phyloP scores from a whole-genome alignment of 2,888 invertebrate genomes.

The Hipparchia sbordonii region DNA sequence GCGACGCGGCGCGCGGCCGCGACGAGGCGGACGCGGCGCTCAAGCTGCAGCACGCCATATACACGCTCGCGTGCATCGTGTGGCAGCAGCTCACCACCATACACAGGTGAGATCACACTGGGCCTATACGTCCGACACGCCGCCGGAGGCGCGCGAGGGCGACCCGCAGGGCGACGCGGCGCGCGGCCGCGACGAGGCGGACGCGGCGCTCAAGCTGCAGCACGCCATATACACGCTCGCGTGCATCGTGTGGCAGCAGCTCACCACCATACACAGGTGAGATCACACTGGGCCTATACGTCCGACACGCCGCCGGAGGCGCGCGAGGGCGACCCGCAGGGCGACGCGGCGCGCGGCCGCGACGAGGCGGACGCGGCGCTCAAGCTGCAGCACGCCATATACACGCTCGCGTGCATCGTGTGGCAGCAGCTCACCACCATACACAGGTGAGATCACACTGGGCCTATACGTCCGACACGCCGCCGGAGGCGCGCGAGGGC shows the following conservation, averaged over 20 bases:
- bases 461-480: slow-evolving; percentile 62
- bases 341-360: slow-evolving; percentile 27
- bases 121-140: slow-evolving; percentile 60
- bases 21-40: slow-evolving; percentile 85
- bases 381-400: slow-evolving; percentile 92
- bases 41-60: slow-evolving; percentile 92
- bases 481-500: slow-evolving; percentile 31
- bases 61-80: slow-evolving; percentile 93
- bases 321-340: slow-evolving; percentile 29
- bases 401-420: slow-evolving; percentile 93
- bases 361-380: slow-evolving; percentile 85
- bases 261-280: slow-evolving; percentile 92
- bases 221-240: slow-evolving; percentile 94
- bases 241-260: slow-evolving; percentile 94
- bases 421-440: slow-evolving; percentile 95
- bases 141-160: slow-evolving; percentile 31
- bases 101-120: slow-evolving; percentile 82
- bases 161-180: slow-evolving; percentile 27
- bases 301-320: slow-evolving; percentile 51
- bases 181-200: slow-evolving; percentile 49
- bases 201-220: slow-evolving; percentile 91
- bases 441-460: slow-evolving; percentile 84
- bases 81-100: slow-evolving; percentile 95
- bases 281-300: slow-evolving; percentile 52
- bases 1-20: slow-evolving; percentile 27